A percentile compares a stretch with the other conserved stretches of the same genome.
Evolutionary conservation across 2,113 vertebrate genomes (phyloP).

Genomic region (Amphiprion ocellaris): DNA sequence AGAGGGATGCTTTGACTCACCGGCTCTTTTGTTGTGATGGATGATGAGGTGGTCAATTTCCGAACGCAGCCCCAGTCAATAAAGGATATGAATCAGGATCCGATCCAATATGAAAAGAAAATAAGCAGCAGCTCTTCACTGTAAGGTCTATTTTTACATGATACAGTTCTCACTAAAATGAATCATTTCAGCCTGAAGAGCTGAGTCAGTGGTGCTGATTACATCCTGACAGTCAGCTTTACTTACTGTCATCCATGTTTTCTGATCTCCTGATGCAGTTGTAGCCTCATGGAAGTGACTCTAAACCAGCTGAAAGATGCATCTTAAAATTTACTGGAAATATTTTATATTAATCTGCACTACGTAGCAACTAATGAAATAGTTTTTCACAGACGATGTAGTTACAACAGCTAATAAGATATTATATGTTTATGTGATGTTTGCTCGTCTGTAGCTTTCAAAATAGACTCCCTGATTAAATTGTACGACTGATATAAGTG

Average conservation of each 20-base stretch:
- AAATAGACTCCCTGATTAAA: constrained; percentile 8
- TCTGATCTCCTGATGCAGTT: too few species aligned
- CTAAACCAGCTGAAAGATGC: too few species aligned
- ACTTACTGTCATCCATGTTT: background rate
- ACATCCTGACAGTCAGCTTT: constrained; percentile 16
- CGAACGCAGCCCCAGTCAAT: constrained; percentile 50
- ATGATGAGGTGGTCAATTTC: constrained; percentile 70
- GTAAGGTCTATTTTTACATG: constrained; percentile 60
- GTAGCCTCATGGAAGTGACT: too few species aligned
- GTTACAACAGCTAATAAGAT: too few species aligned
- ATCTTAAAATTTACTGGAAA: too few species aligned
- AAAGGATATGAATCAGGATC: constrained; percentile 79
- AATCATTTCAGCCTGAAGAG: constrained; percentile 49
- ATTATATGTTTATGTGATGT: constrained; percentile 1
- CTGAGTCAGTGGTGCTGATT: constrained; percentile 48
- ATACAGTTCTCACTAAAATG: constrained; percentile 18
- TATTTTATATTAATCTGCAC: too few species aligned
- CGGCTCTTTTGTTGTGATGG: constrained; percentile 63
- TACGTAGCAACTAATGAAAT: too few species aligned
- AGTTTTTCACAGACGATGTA: too few species aligned
- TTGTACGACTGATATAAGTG: constrained; percentile 17
- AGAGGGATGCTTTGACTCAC: constrained; percentile 71
- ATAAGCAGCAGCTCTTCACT: constrained; percentile 42
- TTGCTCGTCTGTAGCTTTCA: background rate
- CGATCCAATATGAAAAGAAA: constrained; percentile 54